Conservation (phyloP, 2,888 invertebrate species). For the Nymphalis c-album region DNA sequence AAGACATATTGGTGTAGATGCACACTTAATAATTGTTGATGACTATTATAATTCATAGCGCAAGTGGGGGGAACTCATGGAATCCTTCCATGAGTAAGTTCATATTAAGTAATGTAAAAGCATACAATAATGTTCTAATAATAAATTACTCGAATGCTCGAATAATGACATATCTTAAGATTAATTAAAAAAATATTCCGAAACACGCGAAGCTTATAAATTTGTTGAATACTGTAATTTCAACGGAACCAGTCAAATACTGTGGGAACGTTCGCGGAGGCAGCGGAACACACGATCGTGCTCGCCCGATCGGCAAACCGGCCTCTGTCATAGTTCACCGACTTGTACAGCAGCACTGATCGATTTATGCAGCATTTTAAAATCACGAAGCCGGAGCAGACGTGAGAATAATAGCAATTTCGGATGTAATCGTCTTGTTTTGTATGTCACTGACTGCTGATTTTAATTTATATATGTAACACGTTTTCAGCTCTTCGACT, state of each 20-base stretch:
- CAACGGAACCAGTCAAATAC: slow-evolving; percentile 25
- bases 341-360: slow-evolving; percentile 14
- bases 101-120: too few relatives aligned
- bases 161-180: too few relatives aligned
- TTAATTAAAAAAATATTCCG: slow-evolving; percentile 11
- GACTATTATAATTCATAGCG: too few relatives aligned
- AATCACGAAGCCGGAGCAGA: background rate
- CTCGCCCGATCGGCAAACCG: slow-evolving; percentile 40
- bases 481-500: too few relatives aligned
- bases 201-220: slow-evolving; percentile 20
- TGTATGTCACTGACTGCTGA: too few relatives aligned
- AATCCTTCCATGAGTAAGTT: too few relatives aligned
- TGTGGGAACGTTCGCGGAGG: slow-evolving; percentile 36
- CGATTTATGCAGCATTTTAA: slow-evolving; percentile 35
- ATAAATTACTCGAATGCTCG: too few relatives aligned
- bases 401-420: background rate
- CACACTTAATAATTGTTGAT: too few relatives aligned
- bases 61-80: too few relatives aligned
- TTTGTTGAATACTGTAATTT: slow-evolving; percentile 18
- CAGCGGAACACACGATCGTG: slow-evolving; percentile 43
- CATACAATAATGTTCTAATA: too few relatives aligned
- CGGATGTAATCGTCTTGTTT: background rate
- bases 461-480: too few relatives aligned
- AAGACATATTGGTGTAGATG: too few relatives aligned
- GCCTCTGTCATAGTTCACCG: slow-evolving; percentile 38